phyloP scores from a whole-genome alignment of 2,113 vertebrate species.

The Dasyurus viverrinus region DNA sequence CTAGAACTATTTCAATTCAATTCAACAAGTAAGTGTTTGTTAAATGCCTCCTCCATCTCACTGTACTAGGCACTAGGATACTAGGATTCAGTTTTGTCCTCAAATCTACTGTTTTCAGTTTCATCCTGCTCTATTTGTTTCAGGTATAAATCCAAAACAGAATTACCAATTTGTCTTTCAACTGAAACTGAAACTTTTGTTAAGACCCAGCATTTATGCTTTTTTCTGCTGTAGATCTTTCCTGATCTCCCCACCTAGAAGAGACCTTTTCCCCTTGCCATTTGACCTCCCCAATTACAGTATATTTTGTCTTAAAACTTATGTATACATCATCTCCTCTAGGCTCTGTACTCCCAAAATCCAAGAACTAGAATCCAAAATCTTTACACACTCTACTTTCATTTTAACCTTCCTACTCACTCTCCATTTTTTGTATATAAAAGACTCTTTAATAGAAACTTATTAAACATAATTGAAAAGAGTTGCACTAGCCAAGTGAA shows the following conservation, averaged over 20 bases:
- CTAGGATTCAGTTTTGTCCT: not conserved
- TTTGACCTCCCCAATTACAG: not conserved
- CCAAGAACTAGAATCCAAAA: not conserved
- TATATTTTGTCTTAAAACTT: not conserved
- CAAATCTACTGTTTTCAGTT: not conserved
- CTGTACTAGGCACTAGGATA: not conserved
- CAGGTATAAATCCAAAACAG: not conserved
- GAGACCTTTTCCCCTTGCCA: not conserved
- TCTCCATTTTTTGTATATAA: constrained; percentile 24
- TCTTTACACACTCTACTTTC: not conserved
- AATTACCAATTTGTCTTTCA: not conserved
- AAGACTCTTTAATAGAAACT: constrained; percentile 19
- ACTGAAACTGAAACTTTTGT: not conserved
- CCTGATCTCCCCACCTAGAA: not conserved
- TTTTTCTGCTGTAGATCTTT: not conserved
- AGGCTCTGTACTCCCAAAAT: no score
- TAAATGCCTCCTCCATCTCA: not conserved
- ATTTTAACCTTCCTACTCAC: not conserved
- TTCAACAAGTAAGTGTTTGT: not conserved
- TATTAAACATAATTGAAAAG: constrained; percentile 28
- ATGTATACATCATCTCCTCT: not conserved
- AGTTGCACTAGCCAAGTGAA: not conserved
- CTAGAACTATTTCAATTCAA: not conserved
- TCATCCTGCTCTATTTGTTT: not conserved
- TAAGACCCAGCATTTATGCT: not conserved